phyloP scores from a whole-genome alignment of 2,113 vertebrate genomes.

The Passer domesticus region DNA sequence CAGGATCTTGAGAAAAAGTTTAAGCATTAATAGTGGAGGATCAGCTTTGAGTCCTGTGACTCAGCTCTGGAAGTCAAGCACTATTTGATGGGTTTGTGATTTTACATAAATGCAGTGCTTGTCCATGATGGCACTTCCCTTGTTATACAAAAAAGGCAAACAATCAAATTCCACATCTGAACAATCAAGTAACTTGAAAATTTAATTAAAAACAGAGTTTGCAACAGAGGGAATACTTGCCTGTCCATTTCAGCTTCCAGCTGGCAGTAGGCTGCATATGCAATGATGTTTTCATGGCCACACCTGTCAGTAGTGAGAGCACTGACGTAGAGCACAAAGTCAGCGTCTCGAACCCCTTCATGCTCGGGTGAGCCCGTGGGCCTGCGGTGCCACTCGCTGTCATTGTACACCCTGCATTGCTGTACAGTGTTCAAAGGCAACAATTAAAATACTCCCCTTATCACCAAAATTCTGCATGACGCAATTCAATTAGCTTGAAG shows the following conservation, averaged over 20 bases:
- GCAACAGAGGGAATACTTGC: constrained; percentile 58
- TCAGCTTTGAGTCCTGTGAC: background rate
- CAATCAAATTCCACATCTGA: background rate
- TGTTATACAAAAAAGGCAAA: background rate
- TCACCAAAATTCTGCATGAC: background rate
- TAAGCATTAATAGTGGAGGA: background rate
- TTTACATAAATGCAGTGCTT: background rate
- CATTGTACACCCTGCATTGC: constrained; percentile 90
- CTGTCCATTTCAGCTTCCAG: constrained; percentile 94
- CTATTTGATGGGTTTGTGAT: background rate
- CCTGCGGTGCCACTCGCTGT: constrained; percentile 81
- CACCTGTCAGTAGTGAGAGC: constrained; percentile 92
- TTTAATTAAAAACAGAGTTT: background rate
- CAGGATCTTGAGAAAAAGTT: background rate
- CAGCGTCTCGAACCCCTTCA: constrained; percentile 85
- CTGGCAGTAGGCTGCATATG: constrained; percentile 97
- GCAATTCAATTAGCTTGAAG: background rate
- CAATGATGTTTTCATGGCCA: constrained; percentile 94
- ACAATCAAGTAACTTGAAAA: accelerated
- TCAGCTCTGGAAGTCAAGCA: background rate
- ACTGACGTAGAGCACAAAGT: constrained; percentile 94
- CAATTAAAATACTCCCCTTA: background rate
- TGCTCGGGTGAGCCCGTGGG: constrained; percentile 80
- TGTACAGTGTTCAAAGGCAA: constrained; percentile 5
- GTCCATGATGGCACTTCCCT: background rate